phyloP scores from a whole-genome alignment of 2,888 invertebrate genomes.

The Drosophila lacicola region DNA sequence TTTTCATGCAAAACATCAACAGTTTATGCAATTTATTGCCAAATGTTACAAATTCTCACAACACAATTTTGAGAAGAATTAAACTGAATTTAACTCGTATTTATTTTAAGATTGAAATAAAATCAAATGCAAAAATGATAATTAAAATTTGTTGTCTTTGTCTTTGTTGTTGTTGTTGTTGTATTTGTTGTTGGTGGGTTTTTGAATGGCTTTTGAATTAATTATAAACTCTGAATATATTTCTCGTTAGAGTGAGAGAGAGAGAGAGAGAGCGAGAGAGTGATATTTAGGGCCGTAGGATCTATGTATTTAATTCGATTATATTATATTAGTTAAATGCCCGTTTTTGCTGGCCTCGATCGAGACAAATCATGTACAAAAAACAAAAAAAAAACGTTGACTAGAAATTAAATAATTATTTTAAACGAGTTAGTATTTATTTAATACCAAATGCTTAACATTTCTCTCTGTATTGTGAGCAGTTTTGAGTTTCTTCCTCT shows the following conservation, averaged over 20 bases:
- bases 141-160: conserved; percentile 7
- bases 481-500: conserved; percentile 27
- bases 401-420: conserved; percentile 68
- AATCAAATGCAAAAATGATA: conserved; percentile 2
- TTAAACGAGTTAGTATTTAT: conserved; percentile 46
- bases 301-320: conserved; percentile 13
- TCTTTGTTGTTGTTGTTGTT: conserved; percentile 9
- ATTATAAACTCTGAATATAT: conserved; percentile 27
- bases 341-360: conserved; percentile 10
- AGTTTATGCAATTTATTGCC: conserved; percentile 49
- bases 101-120: conserved; percentile 1
- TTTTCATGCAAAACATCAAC: conserved; percentile 11
- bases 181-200: conserved; percentile 45
- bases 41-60: conserved; percentile 35
- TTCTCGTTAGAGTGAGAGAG: conserved; percentile 13
- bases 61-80: conserved; percentile 19
- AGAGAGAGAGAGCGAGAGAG: conserved; percentile 10
- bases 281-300: conserved; percentile 24
- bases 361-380: conserved; percentile 23
- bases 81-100: conserved; percentile 13
- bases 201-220: conserved; percentile 40
- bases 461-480: conserved; percentile 42
- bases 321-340: conserved; percentile 40
- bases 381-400: conserved; percentile 59
- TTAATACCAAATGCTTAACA: conserved; percentile 52